phyloP scores from a whole-genome alignment of 2,888 invertebrate species.

The Epistrophe eligans region DNA sequence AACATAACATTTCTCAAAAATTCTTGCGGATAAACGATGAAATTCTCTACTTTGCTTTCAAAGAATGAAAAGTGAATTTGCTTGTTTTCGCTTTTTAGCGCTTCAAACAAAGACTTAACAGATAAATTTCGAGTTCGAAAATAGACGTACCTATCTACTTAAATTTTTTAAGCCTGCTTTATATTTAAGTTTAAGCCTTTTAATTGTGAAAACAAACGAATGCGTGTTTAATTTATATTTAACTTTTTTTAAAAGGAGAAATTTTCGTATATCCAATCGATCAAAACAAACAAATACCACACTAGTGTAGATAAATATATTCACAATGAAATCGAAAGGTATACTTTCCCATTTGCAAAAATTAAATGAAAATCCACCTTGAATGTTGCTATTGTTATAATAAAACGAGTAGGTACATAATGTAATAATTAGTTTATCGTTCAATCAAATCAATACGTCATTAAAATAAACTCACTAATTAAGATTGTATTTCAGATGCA shows the following conservation, averaged over 20 bases:
- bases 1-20: no score
- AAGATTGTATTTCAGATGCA: slow-evolving; percentile 37
- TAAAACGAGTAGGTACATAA: not conserved
- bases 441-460: slow-evolving; percentile 60
- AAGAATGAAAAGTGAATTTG: no score
- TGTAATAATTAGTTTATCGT: slow-evolving; percentile 50
- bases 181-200: no score
- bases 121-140: no score
- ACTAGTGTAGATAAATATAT: not conserved
- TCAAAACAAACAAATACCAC: not conserved
- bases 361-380: slow-evolving; percentile 9
- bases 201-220: no score
- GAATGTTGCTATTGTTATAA: not conserved
- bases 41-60: no score
- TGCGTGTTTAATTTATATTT: not conserved
- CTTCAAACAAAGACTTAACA: no score
- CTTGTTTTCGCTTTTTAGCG: no score
- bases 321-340: slow-evolving; percentile 17
- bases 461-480: slow-evolving; percentile 32
- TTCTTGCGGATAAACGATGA: no score
- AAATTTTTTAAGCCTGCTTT: no score
- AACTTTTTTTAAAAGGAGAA: slow-evolving; percentile 5
- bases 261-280: slow-evolving; percentile 13
- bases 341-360: slow-evolving; percentile 26
- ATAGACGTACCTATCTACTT: no score